These are phyloP conservation scores for Atrina japonica DNA, from an alignment of 2,888 invertebrate genomes.

Conservation along the genomic window DNA sequence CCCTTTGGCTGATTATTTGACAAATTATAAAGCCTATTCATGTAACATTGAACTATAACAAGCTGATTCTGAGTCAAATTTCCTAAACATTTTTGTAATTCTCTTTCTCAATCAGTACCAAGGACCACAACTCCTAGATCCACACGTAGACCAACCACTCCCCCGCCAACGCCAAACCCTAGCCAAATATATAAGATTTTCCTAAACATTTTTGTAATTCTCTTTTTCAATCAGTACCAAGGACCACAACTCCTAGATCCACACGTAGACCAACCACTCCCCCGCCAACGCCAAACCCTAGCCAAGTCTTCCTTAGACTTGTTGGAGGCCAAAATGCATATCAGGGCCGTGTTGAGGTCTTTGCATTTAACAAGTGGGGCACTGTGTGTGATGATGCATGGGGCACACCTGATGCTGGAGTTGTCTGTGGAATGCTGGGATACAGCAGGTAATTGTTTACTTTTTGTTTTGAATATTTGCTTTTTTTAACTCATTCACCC, in stretches of 20 bases:
- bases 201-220: too few species aligned
- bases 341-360: constrained; percentile 60
- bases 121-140: constrained; percentile 35
- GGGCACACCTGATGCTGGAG: constrained; percentile 56
- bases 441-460: constrained; percentile 49
- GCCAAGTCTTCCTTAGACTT: constrained; percentile 40
- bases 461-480: not conserved
- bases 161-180: constrained; percentile 47
- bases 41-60: too few species aligned
- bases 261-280: constrained; percentile 28
- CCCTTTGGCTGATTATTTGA: too few species aligned
- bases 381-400: constrained; percentile 66
- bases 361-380: constrained; percentile 64
- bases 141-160: constrained; percentile 22
- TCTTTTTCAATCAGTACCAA: too few species aligned
- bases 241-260: constrained; percentile 30
- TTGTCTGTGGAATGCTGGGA: constrained; percentile 70
- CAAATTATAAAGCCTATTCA: too few species aligned
- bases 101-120: too few species aligned
- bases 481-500: too few species aligned
- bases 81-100: too few species aligned
- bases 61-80: too few species aligned
- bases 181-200: too few species aligned
- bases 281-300: constrained; percentile 46
- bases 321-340: constrained; percentile 37